Conservation (phyloP, 2,113 vertebrate genomes). For the Coryphaenoides rupestris region DNA sequence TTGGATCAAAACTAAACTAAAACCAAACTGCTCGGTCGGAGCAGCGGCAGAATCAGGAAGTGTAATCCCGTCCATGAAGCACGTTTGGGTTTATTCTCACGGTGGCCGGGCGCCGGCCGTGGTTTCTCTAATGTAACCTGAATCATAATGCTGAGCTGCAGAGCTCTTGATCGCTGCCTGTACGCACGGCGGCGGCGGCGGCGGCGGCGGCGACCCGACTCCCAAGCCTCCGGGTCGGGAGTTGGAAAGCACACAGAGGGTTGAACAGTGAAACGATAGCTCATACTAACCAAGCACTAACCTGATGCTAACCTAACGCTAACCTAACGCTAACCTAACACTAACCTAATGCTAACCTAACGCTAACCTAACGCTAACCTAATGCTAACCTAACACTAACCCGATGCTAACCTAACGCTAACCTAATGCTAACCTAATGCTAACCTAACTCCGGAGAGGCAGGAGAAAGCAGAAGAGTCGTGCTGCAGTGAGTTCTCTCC, state of each 20-base stretch:
- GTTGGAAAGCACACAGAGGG: slow-evolving; percentile 6
- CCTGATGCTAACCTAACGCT: slow-evolving; percentile 55
- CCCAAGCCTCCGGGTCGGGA: slow-evolving; percentile 27
- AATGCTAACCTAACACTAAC: no score
- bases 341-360: slow-evolving; percentile 56
- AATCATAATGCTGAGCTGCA: no score
- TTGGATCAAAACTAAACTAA: no score
- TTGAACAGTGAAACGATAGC: slow-evolving; percentile 16
- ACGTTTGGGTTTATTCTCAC: no score
- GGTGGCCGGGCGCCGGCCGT: no score
- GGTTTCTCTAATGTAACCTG: no score
- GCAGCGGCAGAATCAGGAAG: no score
- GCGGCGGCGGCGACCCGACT: no score
- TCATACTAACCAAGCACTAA: slow-evolving; percentile 27
- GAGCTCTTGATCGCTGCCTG: not conserved
- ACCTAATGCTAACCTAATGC: slow-evolving; percentile 55
- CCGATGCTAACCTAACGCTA: slow-evolving; percentile 25
- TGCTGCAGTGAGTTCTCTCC: slow-evolving; percentile 38
- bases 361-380: slow-evolving; percentile 48
- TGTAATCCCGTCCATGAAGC: no score
- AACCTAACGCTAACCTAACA: slow-evolving; percentile 38
- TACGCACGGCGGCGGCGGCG: slow-evolving; percentile 29
- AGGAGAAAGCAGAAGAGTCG: slow-evolving; percentile 47
- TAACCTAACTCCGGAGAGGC: no score
- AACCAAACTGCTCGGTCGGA: no score